Conservation (phyloP, 2,888 invertebrate species). For the Calameuta idolon region DNA sequence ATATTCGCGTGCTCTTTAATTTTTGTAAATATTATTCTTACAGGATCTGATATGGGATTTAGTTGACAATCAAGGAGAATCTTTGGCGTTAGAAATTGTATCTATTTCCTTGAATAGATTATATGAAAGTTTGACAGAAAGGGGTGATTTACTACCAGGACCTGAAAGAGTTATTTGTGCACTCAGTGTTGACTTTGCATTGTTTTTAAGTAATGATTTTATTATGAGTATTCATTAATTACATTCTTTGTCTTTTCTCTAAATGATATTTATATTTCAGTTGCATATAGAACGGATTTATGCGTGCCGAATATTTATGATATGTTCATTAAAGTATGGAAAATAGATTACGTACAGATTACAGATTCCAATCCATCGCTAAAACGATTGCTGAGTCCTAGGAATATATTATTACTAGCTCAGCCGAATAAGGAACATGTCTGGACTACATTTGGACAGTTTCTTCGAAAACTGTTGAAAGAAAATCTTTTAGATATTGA, state of each 20-base stretch:
- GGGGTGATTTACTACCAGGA: conserved; percentile 46
- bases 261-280: conserved; percentile 40
- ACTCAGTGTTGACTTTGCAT: conserved; percentile 55
- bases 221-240: conserved; percentile 13
- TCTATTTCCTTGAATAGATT: conserved; percentile 41
- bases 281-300: conserved; percentile 48
- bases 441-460: conserved; percentile 50
- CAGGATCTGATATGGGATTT: conserved; percentile 55
- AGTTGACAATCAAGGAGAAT: conserved; percentile 47
- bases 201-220: conserved; percentile 54
- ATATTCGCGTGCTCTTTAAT: neutral
- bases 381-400: conserved; percentile 52
- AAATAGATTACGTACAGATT: conserved; percentile 37
- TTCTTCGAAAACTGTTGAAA: conserved; percentile 67
- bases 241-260: neutral
- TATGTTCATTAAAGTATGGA: conserved; percentile 56
- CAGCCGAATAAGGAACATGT: conserved; percentile 38
- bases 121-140: conserved; percentile 47
- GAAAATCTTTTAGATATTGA: conserved; percentile 72
- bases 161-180: conserved; percentile 47
- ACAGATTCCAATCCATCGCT: conserved; percentile 46
- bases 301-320: conserved; percentile 47
- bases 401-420: conserved; percentile 56
- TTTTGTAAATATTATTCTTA: conserved; percentile 14
- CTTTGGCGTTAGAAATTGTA: conserved; percentile 38